A percentile compares a stretch with the other conserved stretches of the same genome.
phyloP scores from a whole-genome alignment of 2,888 invertebrate species.

The Nomada hirtipes region DNA sequence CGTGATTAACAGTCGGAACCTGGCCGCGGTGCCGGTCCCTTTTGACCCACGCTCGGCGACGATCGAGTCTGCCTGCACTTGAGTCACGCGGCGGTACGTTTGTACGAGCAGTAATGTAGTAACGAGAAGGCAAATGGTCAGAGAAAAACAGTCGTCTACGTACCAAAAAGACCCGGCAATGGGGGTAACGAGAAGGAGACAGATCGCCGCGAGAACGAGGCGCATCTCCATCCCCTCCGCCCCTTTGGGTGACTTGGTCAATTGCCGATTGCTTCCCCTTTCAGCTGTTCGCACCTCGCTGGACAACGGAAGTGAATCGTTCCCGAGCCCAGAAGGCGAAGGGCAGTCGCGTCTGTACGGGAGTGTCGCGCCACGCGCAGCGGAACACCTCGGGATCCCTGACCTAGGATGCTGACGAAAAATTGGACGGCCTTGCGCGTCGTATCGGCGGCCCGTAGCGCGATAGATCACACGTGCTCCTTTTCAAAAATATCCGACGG shows the following conservation, averaged over 20 bases:
- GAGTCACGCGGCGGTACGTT: too few species aligned
- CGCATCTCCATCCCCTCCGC: constrained; percentile 86
- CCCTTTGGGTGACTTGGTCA: constrained; percentile 53
- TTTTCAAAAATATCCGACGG: constrained; percentile 15
- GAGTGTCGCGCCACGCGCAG: background rate
- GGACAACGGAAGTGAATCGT: constrained; percentile 12
- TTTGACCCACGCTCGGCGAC: too few species aligned
- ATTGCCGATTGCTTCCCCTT: constrained; percentile 33
- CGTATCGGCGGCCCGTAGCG: background rate
- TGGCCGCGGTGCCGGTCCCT: too few species aligned
- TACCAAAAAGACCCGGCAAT: constrained; percentile 95
- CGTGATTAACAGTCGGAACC: constrained; percentile 28
- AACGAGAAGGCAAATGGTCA: background rate
- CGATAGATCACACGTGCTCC: constrained; percentile 8
- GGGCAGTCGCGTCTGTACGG: constrained; percentile 5
- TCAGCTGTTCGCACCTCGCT: constrained; percentile 10
- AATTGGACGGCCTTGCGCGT: background rate
- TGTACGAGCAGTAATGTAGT: background rate
- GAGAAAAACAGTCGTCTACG: constrained; percentile 84
- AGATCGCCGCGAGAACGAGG: constrained; percentile 92
- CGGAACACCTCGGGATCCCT: constrained; percentile 13
- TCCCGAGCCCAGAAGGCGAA: background rate
- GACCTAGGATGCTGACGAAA: constrained; percentile 34
- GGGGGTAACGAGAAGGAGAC: constrained; percentile 94
- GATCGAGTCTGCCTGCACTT: too few species aligned